phyloP scores from a whole-genome alignment of 1,140 invertebrate genomes.

The Papilio xuthus region DNA sequence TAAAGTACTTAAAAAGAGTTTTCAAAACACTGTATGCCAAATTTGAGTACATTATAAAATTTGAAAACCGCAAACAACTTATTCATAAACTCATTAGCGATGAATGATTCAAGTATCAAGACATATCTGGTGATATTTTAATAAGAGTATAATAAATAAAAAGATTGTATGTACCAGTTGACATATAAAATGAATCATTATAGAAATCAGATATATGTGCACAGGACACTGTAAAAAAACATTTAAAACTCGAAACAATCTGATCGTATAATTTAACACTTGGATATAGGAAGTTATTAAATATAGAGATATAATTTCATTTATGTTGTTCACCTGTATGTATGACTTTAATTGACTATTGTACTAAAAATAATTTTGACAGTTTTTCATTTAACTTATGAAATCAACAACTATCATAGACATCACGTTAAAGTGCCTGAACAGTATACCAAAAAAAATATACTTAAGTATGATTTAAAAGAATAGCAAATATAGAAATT shows the following conservation, averaged over 20 bases:
- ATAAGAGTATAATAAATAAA: constrained; percentile 32
- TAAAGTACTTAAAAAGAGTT: not conserved
- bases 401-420: too few relatives aligned
- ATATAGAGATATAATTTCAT: not conserved
- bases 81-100: not conserved
- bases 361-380: not conserved
- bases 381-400: not conserved
- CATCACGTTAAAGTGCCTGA: too few relatives aligned
- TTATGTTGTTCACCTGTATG: not conserved
- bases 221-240: constrained; percentile 25
- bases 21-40: not conserved
- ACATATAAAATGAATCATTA: constrained; percentile 38
- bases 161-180: constrained; percentile 27
- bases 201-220: constrained; percentile 28
- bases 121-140: not conserved
- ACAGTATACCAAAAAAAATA: too few relatives aligned
- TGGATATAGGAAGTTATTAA: constrained; percentile 58
- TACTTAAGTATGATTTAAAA: too few relatives aligned
- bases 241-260: constrained; percentile 42
- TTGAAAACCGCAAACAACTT: not conserved
- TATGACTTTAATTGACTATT: not conserved
- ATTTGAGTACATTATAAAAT: not conserved
- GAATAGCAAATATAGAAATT: not conserved
- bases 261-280: constrained; percentile 53
- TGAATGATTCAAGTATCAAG: not conserved